A percentile compares a stretch with the other conserved stretches of the same genome.
phyloP scores from a whole-genome alignment of 2,888 invertebrate genomes.

The Amaurobius ferox region DNA sequence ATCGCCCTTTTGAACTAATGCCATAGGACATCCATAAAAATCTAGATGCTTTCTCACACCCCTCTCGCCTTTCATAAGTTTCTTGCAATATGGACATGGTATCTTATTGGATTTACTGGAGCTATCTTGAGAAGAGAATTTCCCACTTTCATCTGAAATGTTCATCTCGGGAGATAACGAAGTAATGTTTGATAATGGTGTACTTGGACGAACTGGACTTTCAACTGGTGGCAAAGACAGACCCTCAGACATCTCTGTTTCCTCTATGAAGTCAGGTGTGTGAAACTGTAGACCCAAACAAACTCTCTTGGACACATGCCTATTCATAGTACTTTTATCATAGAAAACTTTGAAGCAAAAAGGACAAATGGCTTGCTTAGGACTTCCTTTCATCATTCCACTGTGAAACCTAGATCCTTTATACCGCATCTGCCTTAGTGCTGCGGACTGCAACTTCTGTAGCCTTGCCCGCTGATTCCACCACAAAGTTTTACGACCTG shows the following conservation, averaged over 20 bases:
- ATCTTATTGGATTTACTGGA: constrained; percentile 23
- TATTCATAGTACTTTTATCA: constrained; percentile 69
- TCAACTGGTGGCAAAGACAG: constrained; percentile 20
- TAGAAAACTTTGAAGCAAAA: constrained; percentile 68
- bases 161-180: too few species aligned
- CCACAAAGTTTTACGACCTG: constrained; percentile 62
- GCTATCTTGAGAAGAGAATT: constrained; percentile 4
- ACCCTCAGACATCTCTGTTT: not conserved
- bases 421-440: constrained; percentile 27
- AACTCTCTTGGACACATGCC: constrained; percentile 61
- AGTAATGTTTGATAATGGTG: not conserved
- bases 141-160: not conserved
- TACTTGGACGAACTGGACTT: not conserved
- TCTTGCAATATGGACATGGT: constrained; percentile 64
- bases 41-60: constrained; percentile 61
- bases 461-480: constrained; percentile 56
- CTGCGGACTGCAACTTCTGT: constrained; percentile 38
- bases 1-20: constrained; percentile 31
- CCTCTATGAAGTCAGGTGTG: constrained; percentile 22
- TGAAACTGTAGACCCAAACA: constrained; percentile 59
- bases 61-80: constrained; percentile 56
- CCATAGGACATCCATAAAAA: constrained; percentile 69
- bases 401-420: constrained; percentile 31
- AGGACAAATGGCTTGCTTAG: constrained; percentile 66
- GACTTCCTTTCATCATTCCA: constrained; percentile 33